Evolutionary conservation across 2,113 vertebrate species (phyloP).

Genomic region (Cyanistes caeruleus): DNA sequence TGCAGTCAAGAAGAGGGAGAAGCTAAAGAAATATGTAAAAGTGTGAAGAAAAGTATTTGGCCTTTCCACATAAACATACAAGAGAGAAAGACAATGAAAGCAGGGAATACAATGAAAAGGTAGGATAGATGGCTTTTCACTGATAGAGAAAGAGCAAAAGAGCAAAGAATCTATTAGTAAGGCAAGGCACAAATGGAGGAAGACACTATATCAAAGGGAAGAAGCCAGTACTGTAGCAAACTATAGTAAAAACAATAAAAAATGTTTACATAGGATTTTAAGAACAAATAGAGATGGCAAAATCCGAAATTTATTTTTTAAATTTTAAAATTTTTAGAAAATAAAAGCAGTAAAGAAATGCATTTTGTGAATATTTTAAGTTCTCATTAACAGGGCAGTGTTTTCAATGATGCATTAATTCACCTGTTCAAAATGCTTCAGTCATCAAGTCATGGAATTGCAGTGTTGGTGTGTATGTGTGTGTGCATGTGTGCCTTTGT

Average conservation of each 20-base stretch:
- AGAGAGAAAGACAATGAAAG: not conserved
- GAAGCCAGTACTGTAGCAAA: not conserved
- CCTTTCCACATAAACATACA: not conserved
- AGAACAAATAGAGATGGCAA: not conserved
- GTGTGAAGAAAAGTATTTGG: not conserved
- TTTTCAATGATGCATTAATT: not conserved
- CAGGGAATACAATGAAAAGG: not conserved
- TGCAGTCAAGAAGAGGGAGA: not conserved
- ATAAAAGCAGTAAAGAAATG: not conserved
- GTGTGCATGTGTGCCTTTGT: not conserved
- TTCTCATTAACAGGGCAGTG: not conserved
- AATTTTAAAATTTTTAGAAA: not conserved
- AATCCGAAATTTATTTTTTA: not conserved
- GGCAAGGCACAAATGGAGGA: not conserved
- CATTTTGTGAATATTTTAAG: not conserved
- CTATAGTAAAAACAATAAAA: not conserved
- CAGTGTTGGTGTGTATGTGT: not conserved
- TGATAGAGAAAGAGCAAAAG: not conserved
- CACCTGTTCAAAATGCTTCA: slow-evolving; percentile 1
- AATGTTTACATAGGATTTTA: not conserved
- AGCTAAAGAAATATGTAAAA: not conserved
- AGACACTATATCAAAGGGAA: not conserved
- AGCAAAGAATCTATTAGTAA: not conserved
- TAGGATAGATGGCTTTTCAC: not conserved
- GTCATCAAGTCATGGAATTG: not conserved